Evolutionary conservation across 2,113 vertebrate species (phyloP).

Genomic region (Leucopternis melanops): DNA sequence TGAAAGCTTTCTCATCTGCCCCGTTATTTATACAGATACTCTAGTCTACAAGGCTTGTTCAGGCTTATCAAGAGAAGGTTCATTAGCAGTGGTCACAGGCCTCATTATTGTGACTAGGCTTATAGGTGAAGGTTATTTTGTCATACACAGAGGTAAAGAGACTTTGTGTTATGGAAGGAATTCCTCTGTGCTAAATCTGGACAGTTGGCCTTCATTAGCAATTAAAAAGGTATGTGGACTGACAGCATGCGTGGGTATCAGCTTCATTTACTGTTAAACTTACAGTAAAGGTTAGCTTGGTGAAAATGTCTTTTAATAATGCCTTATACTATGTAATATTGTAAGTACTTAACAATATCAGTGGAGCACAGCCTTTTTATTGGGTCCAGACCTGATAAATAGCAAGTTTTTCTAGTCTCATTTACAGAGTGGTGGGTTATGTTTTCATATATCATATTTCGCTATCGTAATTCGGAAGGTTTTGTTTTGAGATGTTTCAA

Average conservation of each 20-base stretch:
- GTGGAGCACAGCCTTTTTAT: neutral
- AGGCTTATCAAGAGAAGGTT: neutral
- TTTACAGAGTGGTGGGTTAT: neutral
- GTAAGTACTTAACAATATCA: neutral
- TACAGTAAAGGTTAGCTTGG: neutral
- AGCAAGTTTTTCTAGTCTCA: neutral
- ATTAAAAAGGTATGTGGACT: neutral
- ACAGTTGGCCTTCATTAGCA: neutral
- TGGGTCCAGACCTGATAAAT: neutral
- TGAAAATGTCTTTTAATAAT: neutral
- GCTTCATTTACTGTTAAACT: neutral
- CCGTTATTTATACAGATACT: neutral
- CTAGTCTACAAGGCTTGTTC: neutral
- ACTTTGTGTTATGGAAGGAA: neutral
- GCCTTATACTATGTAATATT: neutral
- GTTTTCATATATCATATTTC: neutral
- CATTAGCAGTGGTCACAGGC: neutral
- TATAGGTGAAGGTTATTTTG: neutral
- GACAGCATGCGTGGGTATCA: neutral
- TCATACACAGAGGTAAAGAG: neutral
- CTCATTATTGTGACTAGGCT: neutral
- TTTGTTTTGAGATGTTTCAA: neutral
- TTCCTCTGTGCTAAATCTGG: neutral
- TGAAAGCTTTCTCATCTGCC: neutral
- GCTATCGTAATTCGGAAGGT: rapidly evolving